These are phyloP conservation scores for Amniataba percoides DNA, from an alignment of 2,797 vertebrate genomes.

Conservation along the genomic window DNA sequence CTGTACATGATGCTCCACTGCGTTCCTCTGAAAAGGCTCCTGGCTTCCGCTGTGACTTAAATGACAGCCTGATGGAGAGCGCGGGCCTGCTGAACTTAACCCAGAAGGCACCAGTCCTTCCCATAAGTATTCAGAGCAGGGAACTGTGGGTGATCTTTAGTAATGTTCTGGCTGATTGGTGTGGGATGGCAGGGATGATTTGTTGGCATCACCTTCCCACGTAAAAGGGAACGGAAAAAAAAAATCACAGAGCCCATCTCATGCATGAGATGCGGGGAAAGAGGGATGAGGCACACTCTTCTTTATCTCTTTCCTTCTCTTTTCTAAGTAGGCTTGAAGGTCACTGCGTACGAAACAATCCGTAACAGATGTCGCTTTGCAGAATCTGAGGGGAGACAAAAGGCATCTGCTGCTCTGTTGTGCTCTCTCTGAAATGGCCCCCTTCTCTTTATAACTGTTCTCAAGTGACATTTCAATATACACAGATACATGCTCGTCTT, in stretches of 20 bases:
- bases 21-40: constrained; percentile 30
- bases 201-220: constrained; percentile 59
- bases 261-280: constrained; percentile 32
- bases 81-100: constrained; percentile 35
- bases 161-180: constrained; percentile 70
- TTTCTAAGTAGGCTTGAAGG: constrained; percentile 87
- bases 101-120: constrained; percentile 29
- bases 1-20: constrained; percentile 39
- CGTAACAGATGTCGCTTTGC: constrained; percentile 85
- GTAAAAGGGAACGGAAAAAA: constrained; percentile 24
- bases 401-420: constrained; percentile 60
- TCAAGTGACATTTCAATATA: constrained; percentile 74
- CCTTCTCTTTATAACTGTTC: constrained; percentile 55
- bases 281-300: constrained; percentile 65
- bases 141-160: constrained; percentile 67
- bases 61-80: constrained; percentile 46
- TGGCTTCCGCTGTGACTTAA: constrained; percentile 15
- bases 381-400: constrained; percentile 65
- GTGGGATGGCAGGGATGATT: constrained; percentile 60
- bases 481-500: constrained; percentile 52
- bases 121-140: constrained; percentile 58
- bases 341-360: constrained; percentile 82
- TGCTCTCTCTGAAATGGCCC: constrained; percentile 44
- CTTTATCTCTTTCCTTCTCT: constrained; percentile 66
- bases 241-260: constrained; percentile 37